Evolutionary conservation across 2,888 invertebrate genomes (phyloP), one percentile per base, ranked within the genome.

Genomic region (Antheraea assamensis): DNA sequence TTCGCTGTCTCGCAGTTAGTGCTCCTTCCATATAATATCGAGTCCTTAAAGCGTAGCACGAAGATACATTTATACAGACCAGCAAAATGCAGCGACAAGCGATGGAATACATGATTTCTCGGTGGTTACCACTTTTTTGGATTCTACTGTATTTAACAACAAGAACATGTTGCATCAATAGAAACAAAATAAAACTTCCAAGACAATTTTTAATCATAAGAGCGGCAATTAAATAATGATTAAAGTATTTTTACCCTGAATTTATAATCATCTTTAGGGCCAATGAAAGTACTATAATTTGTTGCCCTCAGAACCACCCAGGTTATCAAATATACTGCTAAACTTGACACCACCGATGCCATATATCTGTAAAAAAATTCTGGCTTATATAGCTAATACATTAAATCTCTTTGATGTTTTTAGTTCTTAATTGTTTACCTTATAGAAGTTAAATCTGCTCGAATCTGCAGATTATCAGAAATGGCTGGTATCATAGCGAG

Each of bases 401-500:
- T 64, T 17, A 27, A 27, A 30, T 27, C 61, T 30, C 7, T 27
- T 27, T 17, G 30, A 49, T 24, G 58, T 27, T 55, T 10, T 19
- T 30, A 8, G 17, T 64, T 21, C 3, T 30, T 13, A 27, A 64
- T 17, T 30, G 61, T 71, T 73, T 92, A 97, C 97, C 98, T 96
- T 80, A 97, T 96, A 4, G 98, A 97, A 70, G 98, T 98, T 76
- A 98, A 94, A 81, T 97, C 97, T 1, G 97, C 96, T 74, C 98
- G 96, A 76, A 97, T 96, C 78, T 96, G 93, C 71, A 96, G 95
- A 78, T 96, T 95, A 70, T 96, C 96, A 0, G 98, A 96, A 74
- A 98, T 95, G 72, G 96, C 96, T 1, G 99, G 98, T 82, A 99
- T 98, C 89, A 99, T 96, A 0, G 99, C 97, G 74, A 99, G 95